Conservation (phyloP, 2,888 invertebrate species). For the Cosmia trapezina region DNA sequence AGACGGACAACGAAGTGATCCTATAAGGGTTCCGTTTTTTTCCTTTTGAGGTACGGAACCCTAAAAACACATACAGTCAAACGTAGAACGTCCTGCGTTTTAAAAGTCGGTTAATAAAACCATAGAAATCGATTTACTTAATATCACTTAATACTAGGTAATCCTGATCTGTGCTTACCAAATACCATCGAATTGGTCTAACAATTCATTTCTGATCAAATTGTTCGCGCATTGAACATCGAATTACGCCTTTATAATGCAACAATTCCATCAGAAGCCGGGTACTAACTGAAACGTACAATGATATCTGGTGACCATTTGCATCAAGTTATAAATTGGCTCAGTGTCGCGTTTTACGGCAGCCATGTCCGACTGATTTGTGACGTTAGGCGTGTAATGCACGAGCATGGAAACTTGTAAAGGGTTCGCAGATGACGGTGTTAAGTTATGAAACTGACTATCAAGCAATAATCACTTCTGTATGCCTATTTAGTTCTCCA, state of each 20-base stretch:
- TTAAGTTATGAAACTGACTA: background rate
- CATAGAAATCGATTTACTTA: background rate
- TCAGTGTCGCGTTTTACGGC: conserved; percentile 4
- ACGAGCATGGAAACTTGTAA: background rate
- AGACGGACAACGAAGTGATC: too few relatives aligned
- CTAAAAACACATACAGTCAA: too few relatives aligned
- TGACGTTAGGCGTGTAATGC: background rate
- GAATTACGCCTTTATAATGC: conserved; percentile 1
- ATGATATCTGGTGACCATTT: conserved; percentile 25
- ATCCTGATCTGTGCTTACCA: background rate
- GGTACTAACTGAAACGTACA: background rate
- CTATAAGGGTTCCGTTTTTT: too few relatives aligned
- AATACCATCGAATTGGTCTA: background rate
- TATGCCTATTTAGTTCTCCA: background rate
- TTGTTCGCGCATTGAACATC: background rate
- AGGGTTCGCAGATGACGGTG: background rate
- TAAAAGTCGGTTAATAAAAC: too few relatives aligned
- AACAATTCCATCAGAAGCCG: background rate
- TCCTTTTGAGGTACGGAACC: too few relatives aligned
- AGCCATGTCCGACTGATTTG: conserved; percentile 13
- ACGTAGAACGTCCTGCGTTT: too few relatives aligned
- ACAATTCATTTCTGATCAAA: background rate
- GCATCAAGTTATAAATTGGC: conserved; percentile 30
- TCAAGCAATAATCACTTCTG: background rate
- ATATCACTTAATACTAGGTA: background rate